phyloP scores from a whole-genome alignment of 2,888 invertebrate genomes.

The Ecliptopera silaceata region DNA sequence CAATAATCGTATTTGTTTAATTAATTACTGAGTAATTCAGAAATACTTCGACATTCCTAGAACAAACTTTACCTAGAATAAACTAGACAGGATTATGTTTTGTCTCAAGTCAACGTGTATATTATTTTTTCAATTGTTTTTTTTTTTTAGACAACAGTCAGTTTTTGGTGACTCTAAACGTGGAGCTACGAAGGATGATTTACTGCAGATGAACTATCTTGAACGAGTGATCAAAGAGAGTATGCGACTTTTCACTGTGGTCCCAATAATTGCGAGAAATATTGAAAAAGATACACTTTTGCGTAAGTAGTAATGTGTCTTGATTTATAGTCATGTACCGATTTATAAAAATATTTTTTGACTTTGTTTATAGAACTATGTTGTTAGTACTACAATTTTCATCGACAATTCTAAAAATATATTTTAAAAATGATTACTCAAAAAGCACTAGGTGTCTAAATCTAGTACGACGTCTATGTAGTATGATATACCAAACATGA shows the following conservation, averaged over 20 bases:
- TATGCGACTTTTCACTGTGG: slow-evolving; percentile 83
- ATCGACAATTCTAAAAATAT: no score
- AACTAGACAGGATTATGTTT: no score
- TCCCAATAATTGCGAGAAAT: slow-evolving; percentile 77
- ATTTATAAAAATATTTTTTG: no score
- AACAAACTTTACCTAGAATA: neutral
- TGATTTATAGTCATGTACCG: no score
- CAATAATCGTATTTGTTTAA: neutral
- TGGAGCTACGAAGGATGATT: slow-evolving; percentile 71
- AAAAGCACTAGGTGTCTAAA: no score
- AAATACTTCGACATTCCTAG: neutral
- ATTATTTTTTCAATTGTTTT: neutral
- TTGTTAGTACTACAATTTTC: no score
- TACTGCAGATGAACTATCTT: slow-evolving; percentile 79
- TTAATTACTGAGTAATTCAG: neutral
- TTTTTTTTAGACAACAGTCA: slow-evolving; percentile 66
- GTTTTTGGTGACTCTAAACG: slow-evolving; percentile 71
- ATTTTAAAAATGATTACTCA: no score
- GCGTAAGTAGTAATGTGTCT: no score
- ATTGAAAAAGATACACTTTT: slow-evolving; percentile 74
- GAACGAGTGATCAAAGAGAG: slow-evolving; percentile 85
- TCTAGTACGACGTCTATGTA: no score
- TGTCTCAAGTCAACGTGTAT: neutral
- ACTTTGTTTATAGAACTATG: no score
- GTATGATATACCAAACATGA: no score